These are phyloP conservation scores for Melikaiella ostensackeni DNA, from an alignment of 2,888 invertebrate genomes.

Conservation along the genomic window DNA sequence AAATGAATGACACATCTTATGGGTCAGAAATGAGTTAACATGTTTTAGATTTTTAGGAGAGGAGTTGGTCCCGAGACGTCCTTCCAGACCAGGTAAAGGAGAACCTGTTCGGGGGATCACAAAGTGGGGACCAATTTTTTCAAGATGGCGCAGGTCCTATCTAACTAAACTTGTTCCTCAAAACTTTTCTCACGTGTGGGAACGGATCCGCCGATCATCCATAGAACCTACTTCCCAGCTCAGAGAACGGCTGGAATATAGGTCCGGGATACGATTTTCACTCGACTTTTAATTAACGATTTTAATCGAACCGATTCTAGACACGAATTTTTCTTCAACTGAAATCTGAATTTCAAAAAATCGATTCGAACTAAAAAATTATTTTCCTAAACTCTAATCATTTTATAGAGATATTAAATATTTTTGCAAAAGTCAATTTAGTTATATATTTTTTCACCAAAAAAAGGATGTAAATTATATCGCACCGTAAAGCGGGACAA, in stretches of 20 bases:
- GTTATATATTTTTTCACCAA: no score
- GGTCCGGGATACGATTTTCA: constrained; percentile 25
- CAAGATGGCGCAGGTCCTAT: constrained; percentile 5
- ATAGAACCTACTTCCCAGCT: neutral
- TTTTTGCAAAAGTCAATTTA: no score
- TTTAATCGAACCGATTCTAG: neutral
- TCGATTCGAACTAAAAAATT: no score
- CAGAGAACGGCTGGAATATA: constrained; percentile 31
- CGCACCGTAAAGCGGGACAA: no score
- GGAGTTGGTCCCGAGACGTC: neutral
- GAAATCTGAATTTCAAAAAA: no score
- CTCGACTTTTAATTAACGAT: neutral
- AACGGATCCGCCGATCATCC: constrained; percentile 4
- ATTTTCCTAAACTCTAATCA: no score
- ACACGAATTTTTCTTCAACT: no score
- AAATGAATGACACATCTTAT: neutral
- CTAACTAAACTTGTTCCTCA: constrained; percentile 10
- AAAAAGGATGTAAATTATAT: no score
- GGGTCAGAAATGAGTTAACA: neutral
- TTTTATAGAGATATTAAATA: no score
- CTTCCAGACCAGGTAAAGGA: constrained; percentile 23
- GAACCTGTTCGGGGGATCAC: neutral
- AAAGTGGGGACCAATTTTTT: neutral
- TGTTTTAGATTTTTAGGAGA: neutral
- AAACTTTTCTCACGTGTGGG: constrained; percentile 9